Percentiles rank a stretch among this genome's conserved stretches.
Evolutionary conservation across 1,140 invertebrate genomes (phyloP).

Genomic region (Temnothorax nylanderi): DNA sequence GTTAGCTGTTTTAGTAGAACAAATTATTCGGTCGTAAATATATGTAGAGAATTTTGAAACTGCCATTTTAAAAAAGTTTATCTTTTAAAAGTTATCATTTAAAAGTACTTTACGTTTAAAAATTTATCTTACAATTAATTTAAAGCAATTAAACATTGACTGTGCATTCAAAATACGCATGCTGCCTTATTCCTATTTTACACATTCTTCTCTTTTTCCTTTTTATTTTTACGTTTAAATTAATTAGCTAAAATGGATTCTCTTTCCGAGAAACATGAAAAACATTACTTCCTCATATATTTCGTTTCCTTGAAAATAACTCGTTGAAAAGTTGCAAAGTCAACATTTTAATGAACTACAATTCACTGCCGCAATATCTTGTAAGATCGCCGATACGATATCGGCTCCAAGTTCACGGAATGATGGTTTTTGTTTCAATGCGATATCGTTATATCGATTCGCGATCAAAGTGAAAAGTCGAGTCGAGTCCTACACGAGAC

Average conservation of each 20-base stretch:
- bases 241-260: not conserved
- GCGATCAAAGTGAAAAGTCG: not conserved
- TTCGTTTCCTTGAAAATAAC: not conserved
- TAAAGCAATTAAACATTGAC: not conserved
- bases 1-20: not conserved
- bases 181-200: not conserved
- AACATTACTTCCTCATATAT: not conserved
- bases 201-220: not conserved
- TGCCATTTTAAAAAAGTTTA: not conserved
- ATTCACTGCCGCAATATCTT: not conserved
- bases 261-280: not conserved
- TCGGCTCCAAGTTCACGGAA: slow-evolving; percentile 1
- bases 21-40: not conserved
- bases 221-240: not conserved
- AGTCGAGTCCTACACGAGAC: not conserved
- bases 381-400: not conserved
- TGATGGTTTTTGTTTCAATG: not conserved
- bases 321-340: not conserved
- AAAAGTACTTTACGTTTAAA: not conserved
- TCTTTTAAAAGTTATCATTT: too few relatives aligned
- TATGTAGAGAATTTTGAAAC: not conserved
- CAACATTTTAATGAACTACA: not conserved
- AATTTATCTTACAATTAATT: not conserved
- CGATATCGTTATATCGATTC: not conserved
- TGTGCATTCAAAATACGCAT: not conserved